Percentiles rank a stretch among this genome's conserved stretches.
phyloP scores from a whole-genome alignment of 2,797 vertebrate species.

The Hippocampus kuda region DNA sequence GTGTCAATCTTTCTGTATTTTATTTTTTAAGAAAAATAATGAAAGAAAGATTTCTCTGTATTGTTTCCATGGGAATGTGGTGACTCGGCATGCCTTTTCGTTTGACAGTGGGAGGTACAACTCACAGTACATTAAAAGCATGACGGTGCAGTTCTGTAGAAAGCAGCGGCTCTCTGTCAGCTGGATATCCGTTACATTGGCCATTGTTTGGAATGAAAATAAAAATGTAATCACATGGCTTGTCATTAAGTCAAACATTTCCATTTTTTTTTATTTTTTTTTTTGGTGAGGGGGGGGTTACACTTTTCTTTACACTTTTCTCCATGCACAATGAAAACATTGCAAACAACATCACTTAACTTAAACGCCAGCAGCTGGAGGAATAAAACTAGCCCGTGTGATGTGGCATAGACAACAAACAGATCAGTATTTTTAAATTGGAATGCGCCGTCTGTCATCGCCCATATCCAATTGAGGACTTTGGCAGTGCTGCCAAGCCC shows the following conservation, averaged over 20 bases:
- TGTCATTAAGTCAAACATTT: background rate
- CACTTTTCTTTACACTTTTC: background rate
- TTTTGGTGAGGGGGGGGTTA: no score
- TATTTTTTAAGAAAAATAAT: no score
- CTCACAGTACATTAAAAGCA: slow-evolving; percentile 7
- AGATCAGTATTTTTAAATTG: slow-evolving; percentile 49
- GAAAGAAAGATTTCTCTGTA: slow-evolving; percentile 16
- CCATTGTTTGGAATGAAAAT: slow-evolving; percentile 6
- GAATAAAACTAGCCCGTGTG: slow-evolving; percentile 38
- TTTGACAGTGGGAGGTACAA: slow-evolving; percentile 19
- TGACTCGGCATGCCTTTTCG: slow-evolving; percentile 16
- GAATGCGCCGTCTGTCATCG: slow-evolving; percentile 51
- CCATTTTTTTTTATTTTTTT: background rate
- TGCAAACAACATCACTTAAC: slow-evolving; percentile 13
- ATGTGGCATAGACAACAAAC: slow-evolving; percentile 49
- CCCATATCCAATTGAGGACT: slow-evolving; percentile 29
- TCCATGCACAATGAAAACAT: slow-evolving; percentile 15
- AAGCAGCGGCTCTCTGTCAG: slow-evolving; percentile 42
- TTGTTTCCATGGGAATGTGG: slow-evolving; percentile 23
- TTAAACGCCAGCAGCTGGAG: slow-evolving; percentile 41
- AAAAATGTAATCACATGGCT: background rate
- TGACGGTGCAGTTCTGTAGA: slow-evolving; percentile 17
- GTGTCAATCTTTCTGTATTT: slow-evolving; percentile 4
- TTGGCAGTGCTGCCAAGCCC: slow-evolving; percentile 30
- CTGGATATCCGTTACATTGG: slow-evolving; percentile 28